A percentile compares a stretch with the other conserved stretches of the same genome.
phyloP scores from a whole-genome alignment of 2,888 invertebrate genomes.

The Plagiodera versicolora region DNA sequence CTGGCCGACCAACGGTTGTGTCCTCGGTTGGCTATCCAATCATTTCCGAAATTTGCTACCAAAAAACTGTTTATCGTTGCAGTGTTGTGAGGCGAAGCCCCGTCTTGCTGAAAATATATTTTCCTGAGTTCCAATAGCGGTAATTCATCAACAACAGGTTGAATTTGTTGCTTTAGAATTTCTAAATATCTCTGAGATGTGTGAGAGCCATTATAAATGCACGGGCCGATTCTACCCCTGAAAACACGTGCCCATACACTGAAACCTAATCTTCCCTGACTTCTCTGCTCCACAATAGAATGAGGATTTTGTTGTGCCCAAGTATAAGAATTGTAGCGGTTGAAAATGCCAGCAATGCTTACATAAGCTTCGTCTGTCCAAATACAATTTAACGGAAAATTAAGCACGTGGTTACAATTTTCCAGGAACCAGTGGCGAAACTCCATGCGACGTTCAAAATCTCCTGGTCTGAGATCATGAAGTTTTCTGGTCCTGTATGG shows the following conservation, averaged over 20 bases:
- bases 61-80: no score
- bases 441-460: constrained; percentile 2
- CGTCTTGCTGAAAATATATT: no score
- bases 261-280: not conserved
- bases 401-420: not conserved
- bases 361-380: no score
- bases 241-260: not conserved
- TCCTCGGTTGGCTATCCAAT: not conserved
- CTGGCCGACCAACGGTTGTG: no score
- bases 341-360: no score
- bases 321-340: no score
- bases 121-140: no score
- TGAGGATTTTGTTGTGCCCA: constrained; percentile 7
- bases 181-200: constrained; percentile 2
- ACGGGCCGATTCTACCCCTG: no score
- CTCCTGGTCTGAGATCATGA: constrained; percentile 2
- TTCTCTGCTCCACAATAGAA: constrained; percentile 8
- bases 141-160: no score
- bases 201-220: not conserved
- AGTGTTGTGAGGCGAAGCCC: no score
- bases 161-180: not conserved
- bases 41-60: not conserved
- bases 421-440: constrained; percentile 2
- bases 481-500: no score
- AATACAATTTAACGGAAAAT: no score